phyloP scores from a whole-genome alignment of 2,797 vertebrate species.

The Poeciliopsis gracilis region DNA sequence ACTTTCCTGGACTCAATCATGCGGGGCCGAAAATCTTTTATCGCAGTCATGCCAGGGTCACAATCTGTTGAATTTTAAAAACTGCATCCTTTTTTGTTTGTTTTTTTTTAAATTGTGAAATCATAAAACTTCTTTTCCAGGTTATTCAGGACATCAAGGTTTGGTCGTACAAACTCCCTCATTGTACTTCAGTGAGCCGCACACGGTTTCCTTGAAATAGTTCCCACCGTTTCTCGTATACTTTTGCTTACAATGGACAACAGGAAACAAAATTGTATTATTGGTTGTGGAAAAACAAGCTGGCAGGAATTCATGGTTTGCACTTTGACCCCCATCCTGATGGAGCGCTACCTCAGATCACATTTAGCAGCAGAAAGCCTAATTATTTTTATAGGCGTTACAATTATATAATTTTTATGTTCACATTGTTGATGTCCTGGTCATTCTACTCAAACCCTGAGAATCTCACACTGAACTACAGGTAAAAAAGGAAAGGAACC shows the following conservation, averaged over 20 bases:
- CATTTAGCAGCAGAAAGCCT: neutral
- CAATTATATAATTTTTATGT: neutral
- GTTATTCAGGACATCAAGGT: neutral
- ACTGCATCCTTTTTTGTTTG: no score
- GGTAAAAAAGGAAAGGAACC: neutral
- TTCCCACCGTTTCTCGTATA: neutral
- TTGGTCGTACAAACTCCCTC: neutral
- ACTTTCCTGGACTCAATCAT: neutral
- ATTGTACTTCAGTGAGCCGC: neutral
- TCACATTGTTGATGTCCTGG: neutral
- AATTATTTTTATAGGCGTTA: neutral
- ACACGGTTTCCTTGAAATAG: neutral
- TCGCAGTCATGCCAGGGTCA: neutral
- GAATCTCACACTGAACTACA: neutral
- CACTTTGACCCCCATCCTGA: neutral
- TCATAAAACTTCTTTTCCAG: neutral
- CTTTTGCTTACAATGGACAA: neutral
- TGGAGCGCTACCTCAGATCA: neutral
- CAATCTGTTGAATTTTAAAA: neutral
- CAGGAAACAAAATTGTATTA: no score
- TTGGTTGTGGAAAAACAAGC: neutral
- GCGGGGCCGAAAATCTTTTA: neutral
- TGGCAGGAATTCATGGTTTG: neutral
- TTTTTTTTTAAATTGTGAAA: no score
- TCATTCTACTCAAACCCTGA: neutral